phyloP scores from a whole-genome alignment of 1,140 invertebrate genomes.

The Trypoxylus dichotomus region DNA sequence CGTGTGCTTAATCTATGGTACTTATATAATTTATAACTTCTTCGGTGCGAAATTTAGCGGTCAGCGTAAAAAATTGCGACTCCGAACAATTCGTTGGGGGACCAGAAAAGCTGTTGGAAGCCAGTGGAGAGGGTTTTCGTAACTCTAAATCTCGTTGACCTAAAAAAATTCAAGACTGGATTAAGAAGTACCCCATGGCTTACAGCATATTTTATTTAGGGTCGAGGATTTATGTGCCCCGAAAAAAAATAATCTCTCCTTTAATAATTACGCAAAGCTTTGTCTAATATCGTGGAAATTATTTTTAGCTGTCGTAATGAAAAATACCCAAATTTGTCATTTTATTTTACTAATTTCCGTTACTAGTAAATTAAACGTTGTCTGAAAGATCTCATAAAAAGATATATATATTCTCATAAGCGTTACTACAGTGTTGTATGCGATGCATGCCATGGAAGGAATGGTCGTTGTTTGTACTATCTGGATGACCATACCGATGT shows the following conservation, averaged over 20 bases:
- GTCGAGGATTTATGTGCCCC: background rate
- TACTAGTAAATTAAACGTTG: no score
- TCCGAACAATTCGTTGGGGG: background rate
- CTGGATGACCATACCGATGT: no score
- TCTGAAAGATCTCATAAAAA: no score
- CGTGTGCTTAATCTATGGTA: background rate
- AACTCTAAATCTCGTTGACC: background rate
- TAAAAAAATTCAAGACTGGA: background rate
- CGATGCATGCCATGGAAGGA: no score
- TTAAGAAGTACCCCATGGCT: background rate
- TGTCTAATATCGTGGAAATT: background rate
- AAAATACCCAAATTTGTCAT: no score
- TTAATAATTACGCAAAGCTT: background rate
- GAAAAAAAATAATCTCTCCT: background rate
- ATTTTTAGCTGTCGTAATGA: no score
- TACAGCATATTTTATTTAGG: background rate
- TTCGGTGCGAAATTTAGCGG: background rate
- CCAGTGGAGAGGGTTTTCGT: background rate
- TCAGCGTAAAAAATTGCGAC: background rate
- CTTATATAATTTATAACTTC: background rate
- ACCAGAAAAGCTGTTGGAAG: background rate
- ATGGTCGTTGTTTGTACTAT: no score
- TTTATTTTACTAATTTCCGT: no score
- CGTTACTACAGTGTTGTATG: no score
- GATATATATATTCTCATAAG: no score